phyloP scores from a whole-genome alignment of 2,888 invertebrate genomes.

The Lepidonotus clava region DNA sequence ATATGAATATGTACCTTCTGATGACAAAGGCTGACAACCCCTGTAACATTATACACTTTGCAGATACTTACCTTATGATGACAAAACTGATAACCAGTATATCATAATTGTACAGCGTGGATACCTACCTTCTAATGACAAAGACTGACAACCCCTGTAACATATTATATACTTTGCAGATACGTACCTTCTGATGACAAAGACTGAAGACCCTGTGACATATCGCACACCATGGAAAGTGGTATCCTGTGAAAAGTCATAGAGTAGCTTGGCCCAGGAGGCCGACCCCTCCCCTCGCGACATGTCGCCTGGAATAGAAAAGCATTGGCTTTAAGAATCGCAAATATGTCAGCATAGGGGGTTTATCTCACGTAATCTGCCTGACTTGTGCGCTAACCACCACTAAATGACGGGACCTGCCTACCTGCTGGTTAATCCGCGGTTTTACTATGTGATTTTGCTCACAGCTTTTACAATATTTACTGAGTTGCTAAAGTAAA shows the following conservation, averaged over 20 bases:
- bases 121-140: background rate
- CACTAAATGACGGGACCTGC: no score
- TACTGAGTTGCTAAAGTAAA: no score
- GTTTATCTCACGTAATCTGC: no score
- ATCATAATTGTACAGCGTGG: background rate
- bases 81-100: background rate
- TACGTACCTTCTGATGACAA: background rate
- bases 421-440: no score
- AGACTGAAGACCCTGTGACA: background rate
- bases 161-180: background rate
- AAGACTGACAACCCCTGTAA: background rate
- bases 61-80: background rate
- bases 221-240: background rate
- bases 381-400: no score
- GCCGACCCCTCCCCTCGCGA: no score
- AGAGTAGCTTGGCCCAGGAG: background rate
- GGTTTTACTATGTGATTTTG: no score
- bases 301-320: no score
- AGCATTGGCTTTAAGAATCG: no score
- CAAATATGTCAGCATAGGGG: no score
- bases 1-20: background rate
- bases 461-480: no score
- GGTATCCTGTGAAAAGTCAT: background rate
- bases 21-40: background rate
- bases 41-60: background rate